Evolutionary conservation across 1,140 invertebrate species (phyloP).

Genomic region (Battus philenor): DNA sequence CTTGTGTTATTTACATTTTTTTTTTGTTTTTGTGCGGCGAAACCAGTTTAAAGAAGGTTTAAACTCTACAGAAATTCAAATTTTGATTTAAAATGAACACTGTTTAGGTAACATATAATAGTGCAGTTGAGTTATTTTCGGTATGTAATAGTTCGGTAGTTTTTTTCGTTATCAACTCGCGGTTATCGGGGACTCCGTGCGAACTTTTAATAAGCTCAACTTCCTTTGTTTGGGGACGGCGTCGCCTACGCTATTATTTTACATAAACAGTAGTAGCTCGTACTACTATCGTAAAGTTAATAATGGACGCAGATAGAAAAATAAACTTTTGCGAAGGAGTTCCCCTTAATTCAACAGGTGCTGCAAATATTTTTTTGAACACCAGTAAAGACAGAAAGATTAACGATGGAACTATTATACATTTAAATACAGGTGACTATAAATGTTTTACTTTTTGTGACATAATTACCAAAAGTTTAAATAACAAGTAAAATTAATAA

Average conservation of each 20-base stretch:
- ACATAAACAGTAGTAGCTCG: constrained; percentile 37
- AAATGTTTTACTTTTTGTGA: constrained; percentile 13
- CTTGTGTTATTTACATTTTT: constrained; percentile 60
- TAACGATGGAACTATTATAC: constrained; percentile 63
- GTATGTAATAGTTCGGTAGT: constrained; percentile 43
- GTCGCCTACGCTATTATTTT: constrained; percentile 53
- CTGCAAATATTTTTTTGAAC: constrained; percentile 66
- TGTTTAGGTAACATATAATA: constrained; percentile 11
- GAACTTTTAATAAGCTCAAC: constrained; percentile 63
- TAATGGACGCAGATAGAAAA: constrained; percentile 62
- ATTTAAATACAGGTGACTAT: constrained; percentile 65
- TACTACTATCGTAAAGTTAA: constrained; percentile 47
- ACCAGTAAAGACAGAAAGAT: constrained; percentile 58
- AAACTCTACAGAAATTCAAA: no score
- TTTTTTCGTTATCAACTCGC: constrained; percentile 53
- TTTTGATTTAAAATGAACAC: constrained; percentile 16
- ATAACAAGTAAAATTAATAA: no score
- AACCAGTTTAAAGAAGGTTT: constrained; percentile 33
- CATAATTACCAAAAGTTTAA: no score
- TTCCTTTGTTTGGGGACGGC: constrained; percentile 66
- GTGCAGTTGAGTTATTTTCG: constrained; percentile 22
- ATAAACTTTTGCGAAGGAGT: constrained; percentile 57
- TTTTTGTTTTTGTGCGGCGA: constrained; percentile 40
- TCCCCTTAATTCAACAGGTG: constrained; percentile 58
- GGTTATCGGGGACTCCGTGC: constrained; percentile 53